Evolutionary conservation across 2,888 invertebrate species (phyloP).

Genomic region (Cremastinae sp.): DNA sequence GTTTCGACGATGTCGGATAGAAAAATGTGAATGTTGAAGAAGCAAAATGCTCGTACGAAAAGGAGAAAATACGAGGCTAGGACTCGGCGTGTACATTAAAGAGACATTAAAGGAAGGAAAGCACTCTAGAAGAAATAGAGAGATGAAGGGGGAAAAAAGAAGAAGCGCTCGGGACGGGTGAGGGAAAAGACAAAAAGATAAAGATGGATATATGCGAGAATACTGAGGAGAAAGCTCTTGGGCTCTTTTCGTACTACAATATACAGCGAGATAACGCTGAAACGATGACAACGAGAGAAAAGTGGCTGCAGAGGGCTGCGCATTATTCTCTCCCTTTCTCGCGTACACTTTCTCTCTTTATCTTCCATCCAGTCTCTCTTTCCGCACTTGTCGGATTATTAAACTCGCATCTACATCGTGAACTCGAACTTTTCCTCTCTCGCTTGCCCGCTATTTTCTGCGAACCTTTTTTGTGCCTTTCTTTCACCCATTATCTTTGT

Average conservation of each 20-base stretch:
- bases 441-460: no score
- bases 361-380: no score
- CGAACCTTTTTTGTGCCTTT: background rate
- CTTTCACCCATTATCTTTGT: slow-evolving; percentile 4
- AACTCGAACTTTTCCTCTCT: slow-evolving; percentile 56
- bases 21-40: no score
- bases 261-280: slow-evolving; percentile 59
- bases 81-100: slow-evolving; percentile 55
- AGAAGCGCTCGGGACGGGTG: no score
- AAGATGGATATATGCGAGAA: background rate
- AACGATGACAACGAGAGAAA: slow-evolving; percentile 60
- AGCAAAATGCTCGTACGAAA: slow-evolving; percentile 25
- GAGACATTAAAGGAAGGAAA: slow-evolving; percentile 59
- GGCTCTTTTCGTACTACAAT: slow-evolving; percentile 24
- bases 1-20: no score
- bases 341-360: slow-evolving; percentile 12
- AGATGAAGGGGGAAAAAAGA: no score
- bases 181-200: slow-evolving; percentile 1
- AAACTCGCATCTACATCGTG: slow-evolving; percentile 64
- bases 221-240: slow-evolving; percentile 16
- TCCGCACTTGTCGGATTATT: slow-evolving; percentile 67
- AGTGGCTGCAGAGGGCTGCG: slow-evolving; percentile 26
- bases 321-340: slow-evolving; percentile 31
- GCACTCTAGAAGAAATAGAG: slow-evolving; percentile 6
- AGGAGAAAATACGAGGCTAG: slow-evolving; percentile 23